These are phyloP conservation scores for Micrastur ruficollis DNA, from an alignment of 2,797 vertebrate species.

Conservation along the genomic window DNA sequence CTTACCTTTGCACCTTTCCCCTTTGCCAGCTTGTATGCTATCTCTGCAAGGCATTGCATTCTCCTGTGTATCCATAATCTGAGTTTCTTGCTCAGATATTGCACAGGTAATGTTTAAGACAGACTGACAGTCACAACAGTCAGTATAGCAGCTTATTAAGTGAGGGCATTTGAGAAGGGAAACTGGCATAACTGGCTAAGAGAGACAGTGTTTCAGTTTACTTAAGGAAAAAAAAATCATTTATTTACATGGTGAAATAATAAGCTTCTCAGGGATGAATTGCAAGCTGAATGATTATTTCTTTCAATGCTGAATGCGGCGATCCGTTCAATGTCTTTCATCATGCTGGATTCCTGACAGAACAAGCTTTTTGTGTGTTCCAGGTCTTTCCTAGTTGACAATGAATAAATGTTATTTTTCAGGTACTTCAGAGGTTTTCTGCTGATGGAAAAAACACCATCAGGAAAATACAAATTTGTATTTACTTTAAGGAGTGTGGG, in stretches of 20 bases:
- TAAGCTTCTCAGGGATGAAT: neutral
- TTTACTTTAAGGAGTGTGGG: neutral
- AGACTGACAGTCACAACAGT: no score
- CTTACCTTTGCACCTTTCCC: neutral
- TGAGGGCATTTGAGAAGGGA: neutral
- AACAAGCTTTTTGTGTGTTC: neutral
- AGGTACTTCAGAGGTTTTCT: neutral
- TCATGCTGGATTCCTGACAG: neutral
- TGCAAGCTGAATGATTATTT: neutral
- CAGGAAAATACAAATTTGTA: neutral
- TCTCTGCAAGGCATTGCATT: neutral
- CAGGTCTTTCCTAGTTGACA: neutral
- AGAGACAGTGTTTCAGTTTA: neutral
- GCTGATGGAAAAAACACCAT: neutral
- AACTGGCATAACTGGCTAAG: neutral
- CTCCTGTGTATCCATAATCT: accelerated
- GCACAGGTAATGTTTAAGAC: neutral
- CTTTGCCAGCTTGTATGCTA: accelerated
- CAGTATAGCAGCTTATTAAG: neutral
- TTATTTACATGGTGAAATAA: neutral
- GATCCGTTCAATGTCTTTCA: neutral
- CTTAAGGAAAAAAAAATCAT: neutral
- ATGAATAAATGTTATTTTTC: neutral
- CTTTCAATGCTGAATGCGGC: neutral
- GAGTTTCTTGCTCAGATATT: neutral